These are phyloP conservation scores for Mustela lutreola DNA, from an alignment of 2,113 vertebrate species.

Conservation along the genomic window DNA sequence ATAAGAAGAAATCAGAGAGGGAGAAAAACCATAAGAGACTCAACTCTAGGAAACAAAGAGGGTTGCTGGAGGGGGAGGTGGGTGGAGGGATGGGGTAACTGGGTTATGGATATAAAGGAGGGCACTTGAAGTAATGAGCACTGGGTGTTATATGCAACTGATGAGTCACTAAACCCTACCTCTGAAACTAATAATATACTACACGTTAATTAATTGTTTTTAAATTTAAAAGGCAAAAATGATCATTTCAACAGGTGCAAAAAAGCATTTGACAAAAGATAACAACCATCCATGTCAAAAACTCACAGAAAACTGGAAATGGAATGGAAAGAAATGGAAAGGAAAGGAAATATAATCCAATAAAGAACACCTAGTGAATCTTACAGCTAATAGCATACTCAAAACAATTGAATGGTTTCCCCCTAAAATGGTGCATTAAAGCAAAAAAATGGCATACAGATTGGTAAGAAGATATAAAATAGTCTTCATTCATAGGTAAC, in stretches of 20 bases:
- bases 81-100: neutral
- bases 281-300: neutral
- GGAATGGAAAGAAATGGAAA: neutral
- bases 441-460: neutral
- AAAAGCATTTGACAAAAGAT: neutral
- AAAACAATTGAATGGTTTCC: neutral
- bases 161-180: neutral
- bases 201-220: neutral
- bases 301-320: neutral
- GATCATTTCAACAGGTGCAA: neutral
- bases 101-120: neutral
- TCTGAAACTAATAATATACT: neutral
- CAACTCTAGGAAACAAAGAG: neutral
- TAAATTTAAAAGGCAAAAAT: too few relatives aligned
- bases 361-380: conserved; percentile 4
- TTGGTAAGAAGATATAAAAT: neutral
- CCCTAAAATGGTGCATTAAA: neutral
- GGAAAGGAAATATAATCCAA: neutral
- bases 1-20: neutral
- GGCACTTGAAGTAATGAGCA: neutral
- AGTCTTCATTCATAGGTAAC: neutral
- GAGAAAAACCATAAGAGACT: neutral
- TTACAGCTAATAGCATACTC: neutral
- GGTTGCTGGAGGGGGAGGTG: neutral
- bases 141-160: neutral